phyloP scores from a whole-genome alignment of 64 coral and sea anemone species.

The Montipora efflorescens region DNA sequence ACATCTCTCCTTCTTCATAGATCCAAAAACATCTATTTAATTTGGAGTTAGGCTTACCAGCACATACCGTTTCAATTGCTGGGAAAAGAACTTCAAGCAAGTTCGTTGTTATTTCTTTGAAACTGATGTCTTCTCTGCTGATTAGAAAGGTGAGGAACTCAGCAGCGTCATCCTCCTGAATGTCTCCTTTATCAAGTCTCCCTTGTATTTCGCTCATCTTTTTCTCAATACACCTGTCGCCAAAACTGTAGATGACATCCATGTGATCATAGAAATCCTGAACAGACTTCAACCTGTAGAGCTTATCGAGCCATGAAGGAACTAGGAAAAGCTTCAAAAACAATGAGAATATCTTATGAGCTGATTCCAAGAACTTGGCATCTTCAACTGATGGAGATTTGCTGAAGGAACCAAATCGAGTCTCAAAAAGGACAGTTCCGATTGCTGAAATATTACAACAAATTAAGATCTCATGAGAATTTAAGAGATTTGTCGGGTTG shows the following conservation, averaged over 20 bases:
- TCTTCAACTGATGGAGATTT: conserved; percentile 58
- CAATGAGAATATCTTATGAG: conserved; percentile 30
- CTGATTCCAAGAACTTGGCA: conserved; percentile 55
- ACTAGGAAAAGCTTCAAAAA: not conserved
- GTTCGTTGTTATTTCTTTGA: conserved; percentile 68
- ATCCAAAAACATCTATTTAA: no score
- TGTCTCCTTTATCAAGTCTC: conserved; percentile 32
- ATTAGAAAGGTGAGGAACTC: conserved; percentile 80
- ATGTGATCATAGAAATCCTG: conserved; percentile 62
- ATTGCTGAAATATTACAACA: conserved; percentile 29
- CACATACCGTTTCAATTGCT: conserved; percentile 75
- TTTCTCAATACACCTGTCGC: conserved; percentile 50
- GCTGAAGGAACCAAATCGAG: conserved; percentile 73
- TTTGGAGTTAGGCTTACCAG: not conserved
- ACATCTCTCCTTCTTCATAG: no score
- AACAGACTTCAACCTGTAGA: conserved; percentile 27
- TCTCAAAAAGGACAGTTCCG: conserved; percentile 81
- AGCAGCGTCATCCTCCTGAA: conserved; percentile 18
- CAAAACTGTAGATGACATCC: conserved; percentile 78
- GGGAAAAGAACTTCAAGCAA: conserved; percentile 71
- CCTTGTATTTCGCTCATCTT: conserved; percentile 55
- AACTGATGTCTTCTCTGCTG: conserved; percentile 57
- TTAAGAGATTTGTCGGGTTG: no score
- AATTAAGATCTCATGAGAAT: no score
- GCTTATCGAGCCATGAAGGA: conserved; percentile 68